Evolutionary conservation across 2,797 vertebrate genomes (phyloP), one percentile per base, ranked within the genome.

Genomic region (Sebastes umbrosus): DNA sequence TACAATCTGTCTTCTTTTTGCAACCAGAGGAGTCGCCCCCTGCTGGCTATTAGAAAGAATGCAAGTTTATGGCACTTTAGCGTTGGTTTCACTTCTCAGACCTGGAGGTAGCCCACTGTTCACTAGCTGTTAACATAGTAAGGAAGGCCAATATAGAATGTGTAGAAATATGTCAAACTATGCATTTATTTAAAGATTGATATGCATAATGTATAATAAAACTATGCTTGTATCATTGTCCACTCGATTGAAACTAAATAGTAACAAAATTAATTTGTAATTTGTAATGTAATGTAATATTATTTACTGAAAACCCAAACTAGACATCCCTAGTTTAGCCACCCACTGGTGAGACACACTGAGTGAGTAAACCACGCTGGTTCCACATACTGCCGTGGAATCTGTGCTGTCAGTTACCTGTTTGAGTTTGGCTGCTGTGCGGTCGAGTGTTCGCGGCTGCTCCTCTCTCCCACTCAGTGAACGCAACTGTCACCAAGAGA

Each of bases 401-500:
- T 14, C 31, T 9, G 7, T 32, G n/a, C 63, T 73, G 63, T 59
- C 75, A 66, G 39, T n/a, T 52, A 54, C 13, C 14, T 70, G 59
- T 82, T 54, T 22, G 31, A 29, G 60, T 73, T 24, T 64, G 72
- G 63, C 73, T 78, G 67, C 66, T 65, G 68, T 80, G 57, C 3
- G 16, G 29, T 55, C 12, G 39, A 76, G 36, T 68, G 59, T 75
- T 75, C 27, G 52, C 11, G 50, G 75, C 62, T 46, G 66, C 18
- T 80, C 63, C 60, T 80, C 59, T 67, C 71, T 76, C 66, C 79
- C 63, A 58, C 69, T 84, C 73, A 70, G 54, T 63, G 60, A 73
- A 69, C 10, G 3, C 74, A 76, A 50, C 75, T 82, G 66, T 85
- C 77, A 76, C 57, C 64, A 36, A 20, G 52, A 66, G 36, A 54